phyloP scores from a whole-genome alignment of 1,140 invertebrate species.

The Diplogasteroides magnus region DNA sequence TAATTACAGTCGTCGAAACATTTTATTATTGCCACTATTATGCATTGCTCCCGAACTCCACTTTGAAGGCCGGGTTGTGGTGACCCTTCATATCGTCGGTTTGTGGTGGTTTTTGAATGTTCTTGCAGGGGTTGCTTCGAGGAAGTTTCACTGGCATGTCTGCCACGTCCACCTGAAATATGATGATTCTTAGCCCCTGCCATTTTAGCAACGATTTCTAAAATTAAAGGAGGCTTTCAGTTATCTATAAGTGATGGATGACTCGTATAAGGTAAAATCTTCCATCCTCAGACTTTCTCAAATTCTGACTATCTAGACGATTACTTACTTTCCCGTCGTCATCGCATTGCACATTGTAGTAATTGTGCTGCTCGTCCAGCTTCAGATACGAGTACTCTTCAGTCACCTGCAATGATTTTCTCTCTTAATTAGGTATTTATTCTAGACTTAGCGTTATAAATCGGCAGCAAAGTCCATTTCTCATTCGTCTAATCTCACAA shows the following conservation, averaged over 20 bases:
- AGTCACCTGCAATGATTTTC: too few relatives aligned
- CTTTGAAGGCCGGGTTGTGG: background rate
- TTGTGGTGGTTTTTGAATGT: background rate
- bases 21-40: background rate
- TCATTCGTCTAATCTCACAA: too few relatives aligned
- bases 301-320: background rate
- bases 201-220: background rate
- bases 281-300: too few relatives aligned
- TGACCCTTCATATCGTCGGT: background rate
- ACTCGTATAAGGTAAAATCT: background rate
- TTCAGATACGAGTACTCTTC: conserved; percentile 55
- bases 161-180: background rate
- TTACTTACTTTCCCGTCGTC: conserved; percentile 15
- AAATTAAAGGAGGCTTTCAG: background rate
- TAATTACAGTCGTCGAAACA: too few relatives aligned
- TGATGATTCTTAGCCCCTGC: background rate
- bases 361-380: conserved; percentile 48
- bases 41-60: background rate
- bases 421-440: too few relatives aligned
- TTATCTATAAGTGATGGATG: background rate
- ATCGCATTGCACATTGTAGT: conserved; percentile 48
- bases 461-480: too few relatives aligned
- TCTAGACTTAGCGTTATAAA: too few relatives aligned
- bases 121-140: background rate
- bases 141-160: background rate